Evolutionary conservation across 1,140 invertebrate species (phyloP).

Genomic region (Drosophila asahinai): DNA sequence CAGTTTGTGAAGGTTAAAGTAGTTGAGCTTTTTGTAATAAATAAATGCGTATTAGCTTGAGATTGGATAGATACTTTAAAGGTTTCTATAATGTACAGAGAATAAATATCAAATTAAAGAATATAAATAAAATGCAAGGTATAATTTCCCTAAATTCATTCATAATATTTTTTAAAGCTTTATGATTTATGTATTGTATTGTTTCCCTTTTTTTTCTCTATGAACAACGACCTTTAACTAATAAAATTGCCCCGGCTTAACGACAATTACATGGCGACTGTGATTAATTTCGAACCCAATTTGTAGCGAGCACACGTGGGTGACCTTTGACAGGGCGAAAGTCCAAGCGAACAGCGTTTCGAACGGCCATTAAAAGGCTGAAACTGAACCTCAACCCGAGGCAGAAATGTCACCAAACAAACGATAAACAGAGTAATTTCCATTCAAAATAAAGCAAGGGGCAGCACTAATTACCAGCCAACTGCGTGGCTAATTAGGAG

Average conservation of each 20-base stretch:
- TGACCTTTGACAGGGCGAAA: constrained; percentile 44
- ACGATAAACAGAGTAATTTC: constrained; percentile 39
- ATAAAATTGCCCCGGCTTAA: constrained; percentile 1
- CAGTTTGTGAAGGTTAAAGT: constrained; percentile 20
- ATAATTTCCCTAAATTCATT: neutral
- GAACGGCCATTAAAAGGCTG: constrained; percentile 26
- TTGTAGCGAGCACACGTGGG: constrained; percentile 31
- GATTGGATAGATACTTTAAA: neutral
- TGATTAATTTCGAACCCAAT: constrained; percentile 12
- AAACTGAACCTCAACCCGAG: constrained; percentile 35
- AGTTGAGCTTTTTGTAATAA: constrained; percentile 6
- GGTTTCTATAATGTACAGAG: neutral
- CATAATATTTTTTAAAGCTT: no score
- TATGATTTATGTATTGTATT: neutral
- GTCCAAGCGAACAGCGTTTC: constrained; percentile 29
- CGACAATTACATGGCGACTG: constrained; percentile 23
- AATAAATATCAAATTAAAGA: neutral
- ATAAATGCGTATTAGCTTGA: neutral
- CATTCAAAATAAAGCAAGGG: constrained; percentile 16
- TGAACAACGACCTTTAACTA: constrained; percentile 14
- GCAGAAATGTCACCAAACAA: constrained; percentile 39
- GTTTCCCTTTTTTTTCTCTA: neutral
- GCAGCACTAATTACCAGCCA: constrained; percentile 48
- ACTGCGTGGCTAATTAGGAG: constrained; percentile 53
- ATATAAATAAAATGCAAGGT: neutral